A percentile compares a stretch with the other conserved stretches of the same genome.
These are phyloP conservation scores for Yponomeuta malinellus DNA, from an alignment of 2,888 invertebrate genomes.

Conservation along the genomic window DNA sequence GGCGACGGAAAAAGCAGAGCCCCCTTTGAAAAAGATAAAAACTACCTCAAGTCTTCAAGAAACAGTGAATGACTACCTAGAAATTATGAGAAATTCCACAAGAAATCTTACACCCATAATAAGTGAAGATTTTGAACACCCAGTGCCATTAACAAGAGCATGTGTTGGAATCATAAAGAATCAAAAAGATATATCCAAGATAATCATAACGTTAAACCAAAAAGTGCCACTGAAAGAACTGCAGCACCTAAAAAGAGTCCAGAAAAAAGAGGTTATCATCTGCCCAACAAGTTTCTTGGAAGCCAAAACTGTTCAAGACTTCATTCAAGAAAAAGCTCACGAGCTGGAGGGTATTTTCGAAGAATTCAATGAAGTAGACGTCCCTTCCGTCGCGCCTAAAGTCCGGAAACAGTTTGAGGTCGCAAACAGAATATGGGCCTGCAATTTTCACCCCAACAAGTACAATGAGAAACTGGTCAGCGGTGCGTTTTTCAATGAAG, in stretches of 20 bases:
- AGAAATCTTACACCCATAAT: conserved; percentile 69
- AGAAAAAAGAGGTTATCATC: conserved; percentile 73
- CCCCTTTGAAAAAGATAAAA: conserved; percentile 43
- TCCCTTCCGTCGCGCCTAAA: conserved; percentile 78
- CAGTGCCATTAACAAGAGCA: conserved; percentile 70
- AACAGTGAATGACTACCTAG: conserved; percentile 32
- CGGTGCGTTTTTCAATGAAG: conserved; percentile 74
- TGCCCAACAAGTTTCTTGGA: conserved; percentile 54
- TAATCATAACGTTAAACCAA: conserved; percentile 76
- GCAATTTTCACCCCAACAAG: conserved; percentile 88
- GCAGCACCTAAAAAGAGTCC: conserved; percentile 84
- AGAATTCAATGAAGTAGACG: conserved; percentile 68
- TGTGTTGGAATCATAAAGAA: conserved; percentile 78
- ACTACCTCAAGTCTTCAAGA: conserved; percentile 20
- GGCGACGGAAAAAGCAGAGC: conserved; percentile 28
- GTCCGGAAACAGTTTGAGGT: conserved; percentile 80
- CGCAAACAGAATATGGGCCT: conserved; percentile 82
- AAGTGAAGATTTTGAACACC: conserved; percentile 65
- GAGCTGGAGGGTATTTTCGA: conserved; percentile 66
- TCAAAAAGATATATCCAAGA: conserved; percentile 77
- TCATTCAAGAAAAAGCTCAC: conserved; percentile 56
- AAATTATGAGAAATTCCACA: conserved; percentile 26
- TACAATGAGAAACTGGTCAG: conserved; percentile 80
- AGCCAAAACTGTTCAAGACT: conserved; percentile 46
- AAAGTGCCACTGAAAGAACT: conserved; percentile 77